phyloP scores from a whole-genome alignment of 2,888 invertebrate genomes.

The Syrphus vitripennis region DNA sequence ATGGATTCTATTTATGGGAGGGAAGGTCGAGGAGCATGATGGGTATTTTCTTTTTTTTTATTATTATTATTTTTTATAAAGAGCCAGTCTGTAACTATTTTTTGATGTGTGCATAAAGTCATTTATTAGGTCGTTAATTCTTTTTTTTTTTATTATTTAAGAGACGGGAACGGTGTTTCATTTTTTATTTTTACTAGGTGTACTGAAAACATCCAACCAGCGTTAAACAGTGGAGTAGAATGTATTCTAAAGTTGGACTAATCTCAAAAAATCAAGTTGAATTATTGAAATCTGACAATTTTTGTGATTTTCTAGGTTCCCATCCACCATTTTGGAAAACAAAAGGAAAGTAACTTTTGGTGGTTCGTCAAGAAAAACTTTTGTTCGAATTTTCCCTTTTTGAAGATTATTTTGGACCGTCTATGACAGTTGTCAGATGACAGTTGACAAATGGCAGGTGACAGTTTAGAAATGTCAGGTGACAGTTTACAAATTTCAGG shows the following conservation, averaged over 20 bases:
- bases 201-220: background rate
- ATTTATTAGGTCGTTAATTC: constrained; percentile 66
- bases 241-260: background rate
- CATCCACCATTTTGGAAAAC: too few species aligned
- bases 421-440: too few species aligned
- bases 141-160: constrained; percentile 29
- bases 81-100: constrained; percentile 29
- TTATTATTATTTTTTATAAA: constrained; percentile 5
- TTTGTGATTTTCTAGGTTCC: too few species aligned
- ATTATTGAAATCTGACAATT: too few species aligned
- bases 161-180: constrained; percentile 3
- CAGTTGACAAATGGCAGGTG: too few species aligned
- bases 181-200: background rate
- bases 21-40: constrained; percentile 8
- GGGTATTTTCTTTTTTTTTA: constrained; percentile 11
- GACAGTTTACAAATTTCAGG: too few species aligned
- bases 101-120: constrained; percentile 33
- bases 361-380: too few species aligned
- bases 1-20: constrained; percentile 35
- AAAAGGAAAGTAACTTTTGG: too few species aligned
- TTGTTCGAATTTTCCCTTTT: too few species aligned
- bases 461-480: too few species aligned
- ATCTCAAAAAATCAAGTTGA: background rate
- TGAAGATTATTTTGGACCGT: too few species aligned
- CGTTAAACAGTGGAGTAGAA: background rate